Evolutionary conservation across 2,888 invertebrate genomes (phyloP).

Genomic region (Cartodere bifasciata): DNA sequence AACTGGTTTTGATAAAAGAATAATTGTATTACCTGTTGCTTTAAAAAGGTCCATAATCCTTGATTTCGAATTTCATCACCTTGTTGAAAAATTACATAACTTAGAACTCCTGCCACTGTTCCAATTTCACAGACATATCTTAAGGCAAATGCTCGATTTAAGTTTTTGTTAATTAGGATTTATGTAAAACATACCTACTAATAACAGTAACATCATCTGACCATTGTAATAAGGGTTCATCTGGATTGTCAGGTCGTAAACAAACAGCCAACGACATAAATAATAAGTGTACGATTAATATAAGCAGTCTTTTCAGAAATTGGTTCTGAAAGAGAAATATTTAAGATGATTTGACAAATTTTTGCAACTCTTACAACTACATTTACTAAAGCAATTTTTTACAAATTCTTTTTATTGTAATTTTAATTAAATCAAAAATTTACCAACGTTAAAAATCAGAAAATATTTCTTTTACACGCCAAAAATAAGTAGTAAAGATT

Average conservation of each 20-base stretch:
- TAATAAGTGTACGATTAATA: conserved; percentile 76
- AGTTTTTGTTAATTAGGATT: conserved; percentile 2
- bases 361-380: too few species aligned
- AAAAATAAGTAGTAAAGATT: too few species aligned
- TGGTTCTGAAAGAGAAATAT: conserved; percentile 63
- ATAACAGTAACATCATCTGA: conserved; percentile 40
- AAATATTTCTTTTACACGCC: too few species aligned
- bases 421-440: too few species aligned
- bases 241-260: conserved; percentile 60
- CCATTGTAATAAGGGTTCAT: conserved; percentile 40
- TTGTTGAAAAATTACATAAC: conserved; percentile 83
- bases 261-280: conserved; percentile 86
- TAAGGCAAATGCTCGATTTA: conserved; percentile 10
- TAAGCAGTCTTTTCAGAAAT: conserved; percentile 80
- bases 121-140: conserved; percentile 73
- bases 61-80: conserved; percentile 92
- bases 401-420: too few species aligned
- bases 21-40: conserved; percentile 62
- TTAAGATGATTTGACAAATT: too few species aligned
- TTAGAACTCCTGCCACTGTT: conserved; percentile 73
- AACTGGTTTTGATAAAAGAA: conserved; percentile 1
- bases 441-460: too few species aligned
- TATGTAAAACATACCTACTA: conserved; percentile 27
- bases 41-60: conserved; percentile 77
- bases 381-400: too few species aligned